Base-by-base conservation (phyloP, 2,888 invertebrate genomes). In the Aphidius colemani region DNA sequence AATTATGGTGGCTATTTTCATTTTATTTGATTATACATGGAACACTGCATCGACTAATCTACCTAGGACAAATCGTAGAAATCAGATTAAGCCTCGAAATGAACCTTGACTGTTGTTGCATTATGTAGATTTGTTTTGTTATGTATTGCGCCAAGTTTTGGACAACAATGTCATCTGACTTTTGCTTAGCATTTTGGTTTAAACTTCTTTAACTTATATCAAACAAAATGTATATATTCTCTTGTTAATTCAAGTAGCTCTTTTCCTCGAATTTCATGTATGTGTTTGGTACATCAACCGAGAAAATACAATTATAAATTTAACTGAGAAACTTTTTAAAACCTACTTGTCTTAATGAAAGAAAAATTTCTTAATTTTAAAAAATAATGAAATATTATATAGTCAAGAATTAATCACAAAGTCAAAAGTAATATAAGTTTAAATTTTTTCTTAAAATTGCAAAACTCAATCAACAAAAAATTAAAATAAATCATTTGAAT, bases 81-180 rank as follows among this genome's bases (percentile, higher is more conserved):
- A 70, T 68, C 64, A 67, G 70, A 71, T 70, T 71, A 70, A 71
- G 64, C 66, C 5, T 64, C 64, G 59, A 63, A 69, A 67, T 69
- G 68, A 67, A 67, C 58, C 68, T 65, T 63, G 69, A 30, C 61
- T 67, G 69, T 70, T 67, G 69, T 70, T 69, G 70, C 72, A 74
- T 75, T 75, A 75, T 75, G 74, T 72, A 74, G 71, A 75, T 75
- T 73, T 66, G 45, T 41, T 9, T 40, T 11, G 56, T 64, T 64
- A 68, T 65, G 63, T 72, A 73, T 75, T 74, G 70, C 68, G 68
- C 65, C 63, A 70, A 69, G 68, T 74, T 74, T 74, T 73, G 68
- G 30, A 67, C 64, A 68, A 66, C 66, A 66, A 66, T 66, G 72
- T 72, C 71, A 68, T 66, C 69, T 66, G 68, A 48, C 10, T 11